Percentiles rank a stretch among this genome's conserved stretches.
These are phyloP conservation scores for Stictocephala bisonia DNA, from an alignment of 2,888 invertebrate species.

Conservation along the genomic window DNA sequence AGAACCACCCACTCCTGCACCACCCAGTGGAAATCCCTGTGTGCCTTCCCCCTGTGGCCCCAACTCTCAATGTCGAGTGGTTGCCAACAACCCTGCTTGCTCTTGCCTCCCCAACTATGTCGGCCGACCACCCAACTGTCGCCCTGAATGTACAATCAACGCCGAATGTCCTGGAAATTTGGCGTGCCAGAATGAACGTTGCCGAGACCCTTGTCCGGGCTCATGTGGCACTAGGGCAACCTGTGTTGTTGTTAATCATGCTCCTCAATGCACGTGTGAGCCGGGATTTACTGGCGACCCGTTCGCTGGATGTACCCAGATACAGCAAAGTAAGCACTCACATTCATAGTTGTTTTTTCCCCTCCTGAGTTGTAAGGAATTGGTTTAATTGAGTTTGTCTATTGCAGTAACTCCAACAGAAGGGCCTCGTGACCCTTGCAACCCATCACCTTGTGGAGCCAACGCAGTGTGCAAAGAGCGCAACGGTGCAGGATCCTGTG, in stretches of 20 bases:
- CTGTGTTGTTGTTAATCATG: constrained; percentile 85
- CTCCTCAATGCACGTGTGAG: constrained; percentile 84
- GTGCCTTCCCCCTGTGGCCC: constrained; percentile 86
- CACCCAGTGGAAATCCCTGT: constrained; percentile 78
- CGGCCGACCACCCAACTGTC: constrained; percentile 86
- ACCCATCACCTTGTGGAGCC: constrained; percentile 87
- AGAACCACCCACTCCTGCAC: constrained; percentile 65
- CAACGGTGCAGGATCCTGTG: constrained; percentile 85
- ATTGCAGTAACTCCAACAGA: constrained; percentile 70
- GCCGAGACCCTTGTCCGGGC: constrained; percentile 85
- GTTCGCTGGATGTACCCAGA: constrained; percentile 76
- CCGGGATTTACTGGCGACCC: constrained; percentile 87
- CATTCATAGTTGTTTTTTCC: not conserved
- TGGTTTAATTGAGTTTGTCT: constrained; percentile 15
- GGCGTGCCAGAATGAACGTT: constrained; percentile 85
- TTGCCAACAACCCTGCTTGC: constrained; percentile 82
- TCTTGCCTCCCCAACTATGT: constrained; percentile 82
- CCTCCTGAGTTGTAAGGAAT: too few relatives aligned
- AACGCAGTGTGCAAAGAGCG: constrained; percentile 86
- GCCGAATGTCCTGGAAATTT: constrained; percentile 86
- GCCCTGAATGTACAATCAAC: constrained; percentile 87
- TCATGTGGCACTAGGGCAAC: constrained; percentile 83
- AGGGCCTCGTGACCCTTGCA: constrained; percentile 81
- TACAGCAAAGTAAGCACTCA: constrained; percentile 63
- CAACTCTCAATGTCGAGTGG: constrained; percentile 82